Conservation (phyloP, 2,888 invertebrate species). For the Matsumyia berberina region DNA sequence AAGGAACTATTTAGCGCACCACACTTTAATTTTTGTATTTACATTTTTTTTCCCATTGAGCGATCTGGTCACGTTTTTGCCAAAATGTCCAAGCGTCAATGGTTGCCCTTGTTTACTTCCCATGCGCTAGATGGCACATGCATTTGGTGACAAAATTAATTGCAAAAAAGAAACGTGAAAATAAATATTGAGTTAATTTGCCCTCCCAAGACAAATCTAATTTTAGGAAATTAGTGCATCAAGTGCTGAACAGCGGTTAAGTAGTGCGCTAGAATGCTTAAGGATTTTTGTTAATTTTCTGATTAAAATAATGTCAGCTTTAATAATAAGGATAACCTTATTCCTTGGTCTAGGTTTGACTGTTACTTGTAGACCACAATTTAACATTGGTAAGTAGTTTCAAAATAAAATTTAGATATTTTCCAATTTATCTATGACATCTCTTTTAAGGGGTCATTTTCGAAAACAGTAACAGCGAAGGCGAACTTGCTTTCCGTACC, state of each 20-base stretch:
- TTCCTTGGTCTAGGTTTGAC: conserved; percentile 9
- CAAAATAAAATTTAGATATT: neutral
- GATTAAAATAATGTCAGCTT: conserved; percentile 4
- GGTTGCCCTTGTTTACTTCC: conserved; percentile 10
- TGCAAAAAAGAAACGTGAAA: neutral
- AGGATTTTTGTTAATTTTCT: neutral
- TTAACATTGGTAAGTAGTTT: conserved; percentile 56
- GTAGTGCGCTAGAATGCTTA: conserved; percentile 27
- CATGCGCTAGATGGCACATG: conserved; percentile 8
- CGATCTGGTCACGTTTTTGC: neutral
- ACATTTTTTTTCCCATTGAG: neutral
- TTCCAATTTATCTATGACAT: neutral
- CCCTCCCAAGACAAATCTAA: conserved; percentile 51
- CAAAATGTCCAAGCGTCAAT: neutral
- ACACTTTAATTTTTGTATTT: neutral
- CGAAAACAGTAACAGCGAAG: conserved; percentile 85
- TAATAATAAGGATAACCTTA: conserved; percentile 19
- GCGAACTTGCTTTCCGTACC: conserved; percentile 87
- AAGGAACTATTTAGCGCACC: neutral
- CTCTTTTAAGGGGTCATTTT: conserved; percentile 84
- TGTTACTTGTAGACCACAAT: conserved; percentile 46
- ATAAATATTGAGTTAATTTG: neutral
- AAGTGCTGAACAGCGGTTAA: conserved; percentile 10
- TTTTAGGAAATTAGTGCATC: conserved; percentile 59
- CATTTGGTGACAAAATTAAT: conserved; percentile 11